Evolutionary conservation across 2,797 vertebrate species (phyloP).

Genomic region (Silurus lanzhouensis): DNA sequence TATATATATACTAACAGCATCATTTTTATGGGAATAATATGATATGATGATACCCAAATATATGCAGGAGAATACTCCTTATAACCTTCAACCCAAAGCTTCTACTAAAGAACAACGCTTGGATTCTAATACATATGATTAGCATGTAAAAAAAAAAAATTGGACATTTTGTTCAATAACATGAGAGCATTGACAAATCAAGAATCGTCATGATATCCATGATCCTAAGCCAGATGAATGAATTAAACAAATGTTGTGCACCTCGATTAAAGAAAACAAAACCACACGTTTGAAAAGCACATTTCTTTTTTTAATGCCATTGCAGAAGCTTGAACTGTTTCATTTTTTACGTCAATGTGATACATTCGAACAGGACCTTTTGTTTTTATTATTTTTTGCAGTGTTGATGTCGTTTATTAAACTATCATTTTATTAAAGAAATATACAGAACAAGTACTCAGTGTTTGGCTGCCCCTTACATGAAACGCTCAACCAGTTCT

Average conservation of each 20-base stretch:
- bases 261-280: neutral
- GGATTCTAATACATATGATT: conserved; percentile 1
- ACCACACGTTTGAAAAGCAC: conserved; percentile 20
- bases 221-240: too few relatives aligned
- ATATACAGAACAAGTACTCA: neutral
- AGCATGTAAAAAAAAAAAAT: neutral
- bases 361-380: conserved; percentile 35
- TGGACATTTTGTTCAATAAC: neutral
- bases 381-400: neutral
- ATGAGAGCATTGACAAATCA: neutral
- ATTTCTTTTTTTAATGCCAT: conserved; percentile 50
- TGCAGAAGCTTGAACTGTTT: conserved; percentile 24
- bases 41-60: neutral
- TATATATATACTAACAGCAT: neutral
- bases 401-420: conserved; percentile 4
- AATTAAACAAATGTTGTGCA: too few relatives aligned
- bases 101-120: neutral
- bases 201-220: too few relatives aligned
- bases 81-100: neutral
- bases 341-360: neutral
- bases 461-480: neutral
- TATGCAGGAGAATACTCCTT: neutral
- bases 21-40: neutral
- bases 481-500: conserved; percentile 39
- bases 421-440: neutral